Conservation (phyloP, 2,797 vertebrate species). For the Huso huso region DNA sequence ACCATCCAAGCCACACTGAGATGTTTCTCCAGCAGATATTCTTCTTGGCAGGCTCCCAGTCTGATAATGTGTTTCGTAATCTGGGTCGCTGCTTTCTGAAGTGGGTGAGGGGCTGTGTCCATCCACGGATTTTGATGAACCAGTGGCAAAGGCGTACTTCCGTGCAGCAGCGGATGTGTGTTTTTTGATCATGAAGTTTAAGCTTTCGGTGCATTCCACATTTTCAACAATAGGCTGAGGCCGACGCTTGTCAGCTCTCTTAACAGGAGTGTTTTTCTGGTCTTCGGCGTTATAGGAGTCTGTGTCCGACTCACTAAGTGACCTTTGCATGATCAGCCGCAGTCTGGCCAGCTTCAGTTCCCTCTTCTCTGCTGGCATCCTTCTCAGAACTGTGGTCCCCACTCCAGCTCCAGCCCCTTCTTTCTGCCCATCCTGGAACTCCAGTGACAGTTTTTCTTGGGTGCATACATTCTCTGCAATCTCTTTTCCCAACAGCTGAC, state of each 20-base stretch:
- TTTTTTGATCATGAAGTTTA: slow-evolving; percentile 74
- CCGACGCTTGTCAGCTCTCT: slow-evolving; percentile 65
- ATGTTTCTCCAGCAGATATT: slow-evolving; percentile 45
- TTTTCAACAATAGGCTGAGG: slow-evolving; percentile 77
- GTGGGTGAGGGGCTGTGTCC: slow-evolving; percentile 77
- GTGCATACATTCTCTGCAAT: slow-evolving; percentile 66
- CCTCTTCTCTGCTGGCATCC: slow-evolving; percentile 64
- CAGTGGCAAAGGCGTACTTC: slow-evolving; percentile 72
- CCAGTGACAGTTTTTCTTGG: slow-evolving; percentile 68
- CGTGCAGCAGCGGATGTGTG: slow-evolving; percentile 61
- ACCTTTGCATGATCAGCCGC: slow-evolving; percentile 87
- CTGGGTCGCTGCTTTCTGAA: slow-evolving; percentile 72
- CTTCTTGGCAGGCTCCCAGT: slow-evolving; percentile 32
- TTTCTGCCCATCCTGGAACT: slow-evolving; percentile 61
- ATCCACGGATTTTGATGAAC: slow-evolving; percentile 72
- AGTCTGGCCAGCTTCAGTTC: slow-evolving; percentile 84
- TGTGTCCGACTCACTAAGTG: slow-evolving; percentile 83
- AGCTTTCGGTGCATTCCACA: slow-evolving; percentile 59
- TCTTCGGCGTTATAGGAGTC: slow-evolving; percentile 79
- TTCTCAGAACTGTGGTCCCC: slow-evolving; percentile 50
- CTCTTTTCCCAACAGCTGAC: slow-evolving; percentile 83
- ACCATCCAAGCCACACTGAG: slow-evolving; percentile 37
- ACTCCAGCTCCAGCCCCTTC: slow-evolving; percentile 30
- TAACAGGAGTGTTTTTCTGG: slow-evolving; percentile 58
- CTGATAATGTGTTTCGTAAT: slow-evolving; percentile 56